Conservation (phyloP, 2,797 vertebrate genomes). For the Micropoecilia bifurca region DNA sequence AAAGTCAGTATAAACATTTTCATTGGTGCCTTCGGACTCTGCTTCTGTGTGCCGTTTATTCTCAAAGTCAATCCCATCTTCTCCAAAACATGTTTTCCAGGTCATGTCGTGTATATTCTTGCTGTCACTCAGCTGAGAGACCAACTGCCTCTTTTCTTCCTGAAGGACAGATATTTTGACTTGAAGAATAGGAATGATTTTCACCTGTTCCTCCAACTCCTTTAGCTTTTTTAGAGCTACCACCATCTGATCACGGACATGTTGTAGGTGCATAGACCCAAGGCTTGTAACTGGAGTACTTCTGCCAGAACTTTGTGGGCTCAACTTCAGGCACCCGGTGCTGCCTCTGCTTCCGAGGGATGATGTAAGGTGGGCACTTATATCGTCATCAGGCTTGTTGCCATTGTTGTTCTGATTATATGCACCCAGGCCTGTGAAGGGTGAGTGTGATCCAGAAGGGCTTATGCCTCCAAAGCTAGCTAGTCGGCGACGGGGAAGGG, state of each 20-base stretch:
- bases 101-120: conserved; percentile 70
- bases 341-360: conserved; percentile 84
- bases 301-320: conserved; percentile 90
- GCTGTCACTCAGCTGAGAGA: conserved; percentile 85
- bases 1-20: conserved; percentile 77
- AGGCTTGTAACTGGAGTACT: conserved; percentile 86
- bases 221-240: conserved; percentile 92
- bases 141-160: conserved; percentile 93
- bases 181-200: conserved; percentile 93
- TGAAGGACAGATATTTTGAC: conserved; percentile 95
- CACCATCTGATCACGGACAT: conserved; percentile 97
- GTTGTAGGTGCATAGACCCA: conserved; percentile 89
- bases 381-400: conserved; percentile 81
- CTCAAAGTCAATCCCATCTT: conserved; percentile 74
- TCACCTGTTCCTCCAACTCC: conserved; percentile 95
- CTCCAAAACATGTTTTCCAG: conserved; percentile 82
- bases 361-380: conserved; percentile 72
- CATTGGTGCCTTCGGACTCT: conserved; percentile 71
- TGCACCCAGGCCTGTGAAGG: conserved; percentile 85
- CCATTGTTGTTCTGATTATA: conserved; percentile 86
- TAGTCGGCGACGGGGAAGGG: conserved; percentile 85
- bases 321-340: conserved; percentile 85
- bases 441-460: conserved; percentile 87
- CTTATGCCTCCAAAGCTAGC: conserved; percentile 94
- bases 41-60: conserved; percentile 52